phyloP scores from a whole-genome alignment of 2,113 vertebrate species.

The Cervus canadensis region DNA sequence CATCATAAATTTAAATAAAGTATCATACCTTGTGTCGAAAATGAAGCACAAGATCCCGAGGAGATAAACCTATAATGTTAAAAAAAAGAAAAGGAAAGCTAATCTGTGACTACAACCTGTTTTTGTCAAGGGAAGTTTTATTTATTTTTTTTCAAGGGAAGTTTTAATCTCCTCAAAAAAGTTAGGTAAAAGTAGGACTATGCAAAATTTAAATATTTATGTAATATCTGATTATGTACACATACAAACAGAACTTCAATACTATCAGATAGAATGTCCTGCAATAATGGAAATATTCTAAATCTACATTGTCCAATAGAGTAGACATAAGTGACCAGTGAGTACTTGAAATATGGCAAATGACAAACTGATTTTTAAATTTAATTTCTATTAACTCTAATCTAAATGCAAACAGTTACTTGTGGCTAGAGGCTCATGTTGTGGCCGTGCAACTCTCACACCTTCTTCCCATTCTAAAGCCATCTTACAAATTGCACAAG shows the following conservation, averaged over 20 bases:
- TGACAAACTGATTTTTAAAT: background rate
- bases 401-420: background rate
- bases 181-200: background rate
- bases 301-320: background rate
- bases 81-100: conserved; percentile 37
- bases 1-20: background rate
- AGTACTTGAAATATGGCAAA: background rate
- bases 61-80: conserved; percentile 89
- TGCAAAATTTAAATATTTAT: background rate
- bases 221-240: background rate
- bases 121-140: background rate
- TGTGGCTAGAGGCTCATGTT: background rate
- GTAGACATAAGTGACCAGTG: background rate
- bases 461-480: background rate
- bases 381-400: conserved; percentile 8
- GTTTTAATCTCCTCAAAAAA: background rate
- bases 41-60: conserved; percentile 96
- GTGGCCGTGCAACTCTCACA: background rate
- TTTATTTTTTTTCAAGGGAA: background rate
- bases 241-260: background rate
- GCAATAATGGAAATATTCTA: background rate
- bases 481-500: background rate
- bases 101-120: conserved; percentile 20
- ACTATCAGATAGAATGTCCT: background rate
- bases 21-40: conserved; percentile 94